phyloP scores from a whole-genome alignment of 37 sponge, comb jelly and placozoan genomes.

The Haliclona indistincta region DNA sequence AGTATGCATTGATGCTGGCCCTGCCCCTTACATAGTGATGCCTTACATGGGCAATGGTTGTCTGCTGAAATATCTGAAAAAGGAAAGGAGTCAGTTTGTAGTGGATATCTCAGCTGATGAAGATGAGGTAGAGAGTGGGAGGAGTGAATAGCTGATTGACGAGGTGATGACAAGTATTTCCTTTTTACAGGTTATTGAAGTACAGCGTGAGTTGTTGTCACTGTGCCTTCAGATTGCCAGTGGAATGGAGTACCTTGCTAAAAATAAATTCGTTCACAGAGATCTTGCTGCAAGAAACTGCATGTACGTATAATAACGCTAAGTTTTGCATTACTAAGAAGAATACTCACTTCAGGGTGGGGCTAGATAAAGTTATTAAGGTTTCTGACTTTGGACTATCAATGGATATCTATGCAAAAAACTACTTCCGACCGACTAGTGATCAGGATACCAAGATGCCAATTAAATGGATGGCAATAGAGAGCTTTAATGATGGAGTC shows the following conservation, averaged over 20 bases:
- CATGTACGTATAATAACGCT: background rate
- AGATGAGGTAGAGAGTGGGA: background rate
- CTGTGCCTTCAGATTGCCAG: background rate
- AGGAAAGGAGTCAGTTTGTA: background rate
- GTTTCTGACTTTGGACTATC: conserved; percentile 5
- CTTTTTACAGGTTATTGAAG: background rate
- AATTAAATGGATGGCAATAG: conserved; percentile 13
- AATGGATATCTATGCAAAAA: background rate
- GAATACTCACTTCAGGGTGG: conserved; percentile 3
- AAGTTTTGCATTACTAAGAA: background rate
- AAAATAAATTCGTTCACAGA: conserved; percentile 4
- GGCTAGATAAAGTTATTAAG: background rate
- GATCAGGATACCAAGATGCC: background rate
- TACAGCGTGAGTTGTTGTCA: background rate
- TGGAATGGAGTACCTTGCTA: background rate
- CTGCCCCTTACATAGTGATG: conserved; percentile 15
- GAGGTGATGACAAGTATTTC: background rate
- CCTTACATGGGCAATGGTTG: conserved; percentile 6
- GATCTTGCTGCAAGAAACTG: conserved; percentile 9
- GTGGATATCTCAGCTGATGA: background rate
- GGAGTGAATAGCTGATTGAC: background rate
- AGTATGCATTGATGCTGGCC: background rate
- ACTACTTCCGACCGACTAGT: background rate
- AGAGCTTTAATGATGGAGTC: background rate
- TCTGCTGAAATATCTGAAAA: conserved; percentile 9